Evolutionary conservation across 2,888 invertebrate species (phyloP).

Genomic region (Cantharis flavilabris): DNA sequence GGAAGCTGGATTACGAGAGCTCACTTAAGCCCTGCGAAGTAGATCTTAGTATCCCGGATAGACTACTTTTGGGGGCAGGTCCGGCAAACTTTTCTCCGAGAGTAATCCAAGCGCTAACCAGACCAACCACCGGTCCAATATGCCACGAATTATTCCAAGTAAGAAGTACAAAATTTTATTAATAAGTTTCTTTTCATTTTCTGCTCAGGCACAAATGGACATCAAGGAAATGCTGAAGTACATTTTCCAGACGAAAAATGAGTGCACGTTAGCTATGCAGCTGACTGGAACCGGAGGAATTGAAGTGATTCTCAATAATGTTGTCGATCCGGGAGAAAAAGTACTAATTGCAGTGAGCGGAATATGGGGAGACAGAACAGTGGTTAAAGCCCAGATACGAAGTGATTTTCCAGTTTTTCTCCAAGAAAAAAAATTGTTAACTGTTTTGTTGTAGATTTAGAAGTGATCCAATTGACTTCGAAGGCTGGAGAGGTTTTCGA

Average conservation of each 20-base stretch:
- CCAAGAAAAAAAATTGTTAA: background rate
- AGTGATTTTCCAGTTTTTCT: constrained; percentile 51
- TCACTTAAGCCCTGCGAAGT: background rate
- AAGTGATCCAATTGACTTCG: constrained; percentile 31
- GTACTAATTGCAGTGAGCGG: constrained; percentile 75
- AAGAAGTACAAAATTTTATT: background rate
- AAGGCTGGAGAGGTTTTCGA: constrained; percentile 58
- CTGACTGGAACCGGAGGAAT: constrained; percentile 75
- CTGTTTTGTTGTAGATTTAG: constrained; percentile 23
- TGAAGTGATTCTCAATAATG: constrained; percentile 78
- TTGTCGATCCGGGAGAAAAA: constrained; percentile 73
- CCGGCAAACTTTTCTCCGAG: constrained; percentile 68
- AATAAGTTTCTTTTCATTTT: background rate
- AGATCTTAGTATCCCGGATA: background rate
- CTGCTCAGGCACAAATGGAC: constrained; percentile 16
- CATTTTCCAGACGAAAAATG: constrained; percentile 79
- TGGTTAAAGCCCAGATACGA: constrained; percentile 70
- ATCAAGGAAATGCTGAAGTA: constrained; percentile 73
- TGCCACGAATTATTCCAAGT: constrained; percentile 72
- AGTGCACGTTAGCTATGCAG: constrained; percentile 75
- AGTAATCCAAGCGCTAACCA: constrained; percentile 61
- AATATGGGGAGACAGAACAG: constrained; percentile 79
- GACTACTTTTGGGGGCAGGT: constrained; percentile 61
- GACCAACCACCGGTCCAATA: constrained; percentile 68
- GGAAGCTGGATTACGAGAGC: constrained; percentile 4